Evolutionary conservation across 2,888 invertebrate genomes (phyloP).

Genomic region (Lithosia quadra): DNA sequence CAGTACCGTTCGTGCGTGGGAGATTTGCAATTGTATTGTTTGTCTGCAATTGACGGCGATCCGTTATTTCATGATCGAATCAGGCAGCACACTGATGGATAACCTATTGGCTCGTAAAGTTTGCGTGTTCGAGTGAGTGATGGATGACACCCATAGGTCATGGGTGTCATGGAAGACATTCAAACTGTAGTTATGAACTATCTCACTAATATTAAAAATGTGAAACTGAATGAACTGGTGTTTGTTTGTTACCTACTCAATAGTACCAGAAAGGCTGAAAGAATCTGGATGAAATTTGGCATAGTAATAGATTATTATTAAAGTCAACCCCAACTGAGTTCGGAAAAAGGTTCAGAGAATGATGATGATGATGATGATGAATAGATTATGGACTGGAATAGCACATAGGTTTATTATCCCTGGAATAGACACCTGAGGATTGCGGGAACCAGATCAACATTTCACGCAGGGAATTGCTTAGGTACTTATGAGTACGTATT

Average conservation of each 20-base stretch:
- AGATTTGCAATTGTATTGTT: conserved; percentile 6
- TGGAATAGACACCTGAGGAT: too few relatives aligned
- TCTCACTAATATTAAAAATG: too few relatives aligned
- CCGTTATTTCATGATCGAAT: conserved; percentile 9
- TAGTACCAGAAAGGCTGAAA: not conserved
- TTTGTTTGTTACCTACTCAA: too few relatives aligned
- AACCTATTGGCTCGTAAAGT: not conserved
- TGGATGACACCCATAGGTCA: not conserved
- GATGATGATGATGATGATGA: too few relatives aligned
- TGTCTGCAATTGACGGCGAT: not conserved
- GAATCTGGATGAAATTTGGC: not conserved
- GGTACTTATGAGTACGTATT: too few relatives aligned
- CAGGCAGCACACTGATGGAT: not conserved
- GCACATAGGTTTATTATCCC: too few relatives aligned
- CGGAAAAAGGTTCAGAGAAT: too few relatives aligned
- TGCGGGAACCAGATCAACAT: too few relatives aligned
- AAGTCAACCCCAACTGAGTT: too few relatives aligned
- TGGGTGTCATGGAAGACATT: not conserved
- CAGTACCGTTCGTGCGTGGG: conserved; percentile 6
- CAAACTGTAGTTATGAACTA: not conserved
- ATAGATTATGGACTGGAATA: too few relatives aligned
- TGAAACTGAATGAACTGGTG: too few relatives aligned
- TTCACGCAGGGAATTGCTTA: too few relatives aligned
- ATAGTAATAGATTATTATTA: not conserved
- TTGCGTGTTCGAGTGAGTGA: not conserved